Base-by-base conservation (phyloP, 2,797 vertebrate species). In the Amblyraja radiata region DNA sequence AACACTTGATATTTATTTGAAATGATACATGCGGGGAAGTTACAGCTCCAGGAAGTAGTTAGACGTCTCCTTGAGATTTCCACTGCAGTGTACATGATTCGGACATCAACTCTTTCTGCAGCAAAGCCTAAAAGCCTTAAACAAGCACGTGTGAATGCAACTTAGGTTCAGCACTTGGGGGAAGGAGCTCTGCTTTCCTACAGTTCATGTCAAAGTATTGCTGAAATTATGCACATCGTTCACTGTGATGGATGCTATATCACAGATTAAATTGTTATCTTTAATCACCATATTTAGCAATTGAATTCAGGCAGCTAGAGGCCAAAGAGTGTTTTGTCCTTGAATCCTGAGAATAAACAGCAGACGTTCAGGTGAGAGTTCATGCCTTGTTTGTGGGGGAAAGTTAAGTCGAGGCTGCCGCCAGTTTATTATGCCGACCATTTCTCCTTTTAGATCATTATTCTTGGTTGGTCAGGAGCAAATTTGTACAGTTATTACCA, bases 71-170 rank as follows among this genome's bases (percentile, higher is more conserved):
- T 63, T 32, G 32, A 68, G 58, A 23, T 36, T 68, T 68, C 16
- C n/a, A 36, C 7, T 88, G 84, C 84, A 88, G 32, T 88, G 61
- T 23, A 65, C 84, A 68, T 68, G 84, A 16, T 68, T 6, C n/a
- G 68, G 84, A 68, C 84, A 68, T 88, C 84, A 88, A 36, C 61
- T 88, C n/a, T 88, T 88, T 21, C n/a, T 88, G 84, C 0, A 88
- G n/a, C 16, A 36, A 61, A 18, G 65, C 18, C 6, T n/a, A 63
- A 68, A 7, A 32, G 61, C 54, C 68, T 73, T 16, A 18, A 88
- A 88, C 18, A n/a, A 84, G 81, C 54, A 6, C 54, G 61, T 25
- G 28, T 84, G 54, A 25, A 88, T 88, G 63, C n/a, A 21, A 6
- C n/a, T 21, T 11, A 88, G 32, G 2, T 88, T 88, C n/a, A 88